phyloP scores from a whole-genome alignment of 2,797 vertebrate genomes.

The Bufotes viridis region DNA sequence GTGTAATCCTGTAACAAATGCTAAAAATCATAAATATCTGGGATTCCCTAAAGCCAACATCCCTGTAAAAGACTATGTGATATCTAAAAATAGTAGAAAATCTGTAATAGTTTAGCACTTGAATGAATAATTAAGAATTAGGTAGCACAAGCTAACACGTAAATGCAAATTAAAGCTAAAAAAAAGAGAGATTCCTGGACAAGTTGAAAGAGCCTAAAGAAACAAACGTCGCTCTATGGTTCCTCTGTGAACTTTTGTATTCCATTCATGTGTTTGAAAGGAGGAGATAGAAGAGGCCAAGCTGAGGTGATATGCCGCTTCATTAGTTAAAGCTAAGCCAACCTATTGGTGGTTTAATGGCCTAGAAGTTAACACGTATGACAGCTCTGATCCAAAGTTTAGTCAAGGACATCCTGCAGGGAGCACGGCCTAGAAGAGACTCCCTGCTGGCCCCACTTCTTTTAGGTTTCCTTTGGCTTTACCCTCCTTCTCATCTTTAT shows the following conservation, averaged over 20 bases:
- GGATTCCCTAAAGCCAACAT: neutral
- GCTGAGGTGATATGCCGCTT: conserved; percentile 73
- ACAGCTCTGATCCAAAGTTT: conserved; percentile 75
- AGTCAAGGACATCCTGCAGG: conserved; percentile 66
- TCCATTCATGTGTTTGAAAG: conserved; percentile 73
- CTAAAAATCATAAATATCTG: neutral
- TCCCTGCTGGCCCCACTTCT: conserved; percentile 68
- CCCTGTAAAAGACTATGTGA: neutral
- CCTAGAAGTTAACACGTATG: conserved; percentile 78
- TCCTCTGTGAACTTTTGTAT: conserved; percentile 78
- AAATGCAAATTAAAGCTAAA: conserved; percentile 2
- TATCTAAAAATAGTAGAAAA: neutral
- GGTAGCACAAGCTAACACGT: neutral
- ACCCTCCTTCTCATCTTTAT: conserved; percentile 67
- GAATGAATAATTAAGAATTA: conserved; percentile 24
- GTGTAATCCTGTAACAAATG: neutral
- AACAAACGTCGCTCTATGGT: conserved; percentile 67
- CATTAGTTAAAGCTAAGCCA: conserved; percentile 72
- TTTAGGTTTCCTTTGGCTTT: conserved; percentile 66
- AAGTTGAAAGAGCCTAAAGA: conserved; percentile 74
- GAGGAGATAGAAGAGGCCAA: conserved; percentile 70
- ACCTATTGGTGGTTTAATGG: conserved; percentile 73
- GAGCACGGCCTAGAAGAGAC: conserved; percentile 66
- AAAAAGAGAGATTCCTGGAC: conserved; percentile 67
- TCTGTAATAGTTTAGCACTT: neutral